phyloP scores from a whole-genome alignment of 2,888 invertebrate genomes.

The Drosophila mercatorum region DNA sequence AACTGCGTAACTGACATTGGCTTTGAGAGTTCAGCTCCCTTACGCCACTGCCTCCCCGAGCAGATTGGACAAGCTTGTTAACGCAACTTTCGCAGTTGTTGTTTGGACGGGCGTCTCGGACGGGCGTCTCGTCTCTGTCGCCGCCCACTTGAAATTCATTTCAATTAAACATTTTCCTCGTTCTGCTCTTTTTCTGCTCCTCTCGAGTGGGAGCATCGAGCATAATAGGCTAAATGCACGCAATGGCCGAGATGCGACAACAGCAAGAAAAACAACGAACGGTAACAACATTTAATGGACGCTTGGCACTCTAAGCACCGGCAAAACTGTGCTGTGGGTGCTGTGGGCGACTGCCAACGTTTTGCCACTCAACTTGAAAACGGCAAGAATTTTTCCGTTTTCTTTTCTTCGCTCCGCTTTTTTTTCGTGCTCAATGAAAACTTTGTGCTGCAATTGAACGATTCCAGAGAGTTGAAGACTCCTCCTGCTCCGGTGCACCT shows the following conservation, averaged over 20 bases:
- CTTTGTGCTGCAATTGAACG: conserved; percentile 66
- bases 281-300: conserved; percentile 58
- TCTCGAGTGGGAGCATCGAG: conserved; percentile 16
- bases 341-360: conserved; percentile 5
- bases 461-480: conserved; percentile 64
- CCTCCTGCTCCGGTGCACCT: conserved; percentile 42
- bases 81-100: conserved; percentile 25
- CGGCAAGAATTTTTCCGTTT: conserved; percentile 37
- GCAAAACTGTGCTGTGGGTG: conserved; percentile 42
- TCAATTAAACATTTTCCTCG: conserved; percentile 56
- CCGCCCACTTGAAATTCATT: conserved; percentile 53
- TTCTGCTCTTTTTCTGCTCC: neutral
- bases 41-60: too few relatives aligned
- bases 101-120: neutral
- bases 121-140: neutral
- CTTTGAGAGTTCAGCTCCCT: neutral
- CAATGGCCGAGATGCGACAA: conserved; percentile 21
- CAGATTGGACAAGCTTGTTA: conserved; percentile 7
- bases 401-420: neutral
- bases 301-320: conserved; percentile 58
- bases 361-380: conserved; percentile 63
- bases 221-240: conserved; percentile 36
- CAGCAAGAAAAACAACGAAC: conserved; percentile 8
- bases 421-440: conserved; percentile 21
- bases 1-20: conserved; percentile 18